Base-by-base conservation (phyloP, 1,140 invertebrate genomes). In the Zaprionus kolodkinae region DNA sequence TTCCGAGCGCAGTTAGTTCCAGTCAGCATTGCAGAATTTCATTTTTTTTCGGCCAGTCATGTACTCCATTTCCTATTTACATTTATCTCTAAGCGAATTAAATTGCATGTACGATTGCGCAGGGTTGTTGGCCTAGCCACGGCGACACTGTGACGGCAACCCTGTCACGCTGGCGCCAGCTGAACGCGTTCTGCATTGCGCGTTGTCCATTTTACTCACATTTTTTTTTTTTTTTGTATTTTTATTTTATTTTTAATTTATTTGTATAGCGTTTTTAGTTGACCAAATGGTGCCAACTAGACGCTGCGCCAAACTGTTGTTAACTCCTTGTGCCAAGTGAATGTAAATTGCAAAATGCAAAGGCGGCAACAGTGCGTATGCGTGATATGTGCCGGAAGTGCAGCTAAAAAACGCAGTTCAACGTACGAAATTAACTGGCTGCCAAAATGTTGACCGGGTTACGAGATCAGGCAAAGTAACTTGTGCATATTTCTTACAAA, bases 211-310 rank as follows among this genome's bases (percentile, higher is more conserved):
- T 55, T 55, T 87, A 83, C 79, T 82, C 75, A 67, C 80, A 82
- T 45, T 9, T 45, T 9, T 80, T 70, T 83, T 87, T 77, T 79
- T 88, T 88, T 83, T 83, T 87, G 88, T 88, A 88, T 83, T 85
- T 84, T 54, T 72, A 52, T 54, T 65, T 50, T 67, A 62, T 69
- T 30, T 63, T 61, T 36, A 54, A 27, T 30, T 63, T 36, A 61
- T 15, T 48, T 52, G 25, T 63, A 60, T 57, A 15, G 61, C 56
- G 6, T 30, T 30, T 30, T 30, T 60, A 45, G 55, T 66, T 88
- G 84, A 87, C 84, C 84, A 88, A 87, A 81, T 89, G 84, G 84
- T 89, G 84, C 84, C 84, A 87, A 88, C 73, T 68, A 83, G 80
- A 75, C 80, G 74, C 73, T 84, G 84, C 68, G 85, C 80, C 79